phyloP scores from a whole-genome alignment of 2,888 invertebrate genomes.

The Aspidapion aeneum region DNA sequence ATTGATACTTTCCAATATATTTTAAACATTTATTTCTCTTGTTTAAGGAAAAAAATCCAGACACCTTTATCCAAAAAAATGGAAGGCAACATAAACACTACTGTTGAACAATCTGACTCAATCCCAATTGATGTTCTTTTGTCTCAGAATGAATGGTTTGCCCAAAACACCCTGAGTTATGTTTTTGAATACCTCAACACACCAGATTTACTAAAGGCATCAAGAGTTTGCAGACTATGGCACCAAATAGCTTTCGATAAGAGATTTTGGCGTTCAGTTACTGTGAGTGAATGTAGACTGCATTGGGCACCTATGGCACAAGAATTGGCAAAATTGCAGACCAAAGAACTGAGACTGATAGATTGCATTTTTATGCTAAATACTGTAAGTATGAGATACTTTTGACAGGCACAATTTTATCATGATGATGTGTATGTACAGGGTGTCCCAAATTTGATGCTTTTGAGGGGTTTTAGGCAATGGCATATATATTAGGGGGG shows the following conservation, averaged over 20 bases:
- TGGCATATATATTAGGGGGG: too few species aligned
- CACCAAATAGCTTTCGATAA: slow-evolving; percentile 3
- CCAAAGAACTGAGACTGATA: slow-evolving; percentile 6
- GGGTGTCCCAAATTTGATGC: too few species aligned
- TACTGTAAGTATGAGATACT: slow-evolving; percentile 15
- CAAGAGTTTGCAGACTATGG: slow-evolving; percentile 16
- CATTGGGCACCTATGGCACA: slow-evolving; percentile 12
- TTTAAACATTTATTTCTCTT: too few species aligned
- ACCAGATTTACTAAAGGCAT: slow-evolving; percentile 11
- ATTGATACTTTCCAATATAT: too few species aligned
- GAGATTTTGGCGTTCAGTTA: slow-evolving; percentile 13
- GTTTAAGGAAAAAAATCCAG: too few species aligned
- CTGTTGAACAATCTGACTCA: too few species aligned
- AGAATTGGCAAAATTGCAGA: background rate
- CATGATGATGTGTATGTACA: too few species aligned
- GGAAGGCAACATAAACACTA: too few species aligned
- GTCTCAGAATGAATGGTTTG: slow-evolving; percentile 13
- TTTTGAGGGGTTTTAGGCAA: too few species aligned
- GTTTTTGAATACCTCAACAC: slow-evolving; percentile 10
- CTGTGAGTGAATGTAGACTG: slow-evolving; percentile 6
- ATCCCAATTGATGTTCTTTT: background rate
- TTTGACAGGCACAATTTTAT: too few species aligned
- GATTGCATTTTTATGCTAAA: slow-evolving; percentile 12
- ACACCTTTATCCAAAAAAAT: too few species aligned
- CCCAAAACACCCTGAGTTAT: slow-evolving; percentile 12